Evolutionary conservation across 2,797 vertebrate genomes (phyloP).

Genomic region (Cottoperca gobio): DNA sequence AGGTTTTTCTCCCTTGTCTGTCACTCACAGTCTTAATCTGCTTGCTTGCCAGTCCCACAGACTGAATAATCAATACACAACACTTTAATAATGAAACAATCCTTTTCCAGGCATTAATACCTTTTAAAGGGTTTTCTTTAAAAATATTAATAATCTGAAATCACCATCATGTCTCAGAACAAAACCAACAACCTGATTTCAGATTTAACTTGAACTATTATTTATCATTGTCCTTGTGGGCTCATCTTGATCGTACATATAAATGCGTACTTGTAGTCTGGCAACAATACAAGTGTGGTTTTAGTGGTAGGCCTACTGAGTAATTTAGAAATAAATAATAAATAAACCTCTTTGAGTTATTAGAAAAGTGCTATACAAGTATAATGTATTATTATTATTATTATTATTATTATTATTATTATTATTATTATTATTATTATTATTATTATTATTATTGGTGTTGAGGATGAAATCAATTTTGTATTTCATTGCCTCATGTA

Average conservation of each 20-base stretch:
- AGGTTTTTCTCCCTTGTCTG: constrained; percentile 39
- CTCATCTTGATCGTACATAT: too few species aligned
- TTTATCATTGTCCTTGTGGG: background rate
- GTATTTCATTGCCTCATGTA: too few species aligned
- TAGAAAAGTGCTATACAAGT: too few species aligned
- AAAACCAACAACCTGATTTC: background rate
- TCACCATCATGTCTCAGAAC: background rate
- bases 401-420: too few species aligned
- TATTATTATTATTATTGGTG: too few species aligned
- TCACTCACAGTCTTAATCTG: constrained; percentile 57
- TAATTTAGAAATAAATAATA: background rate
- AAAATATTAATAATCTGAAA: constrained; percentile 38
- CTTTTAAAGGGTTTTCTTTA: constrained; percentile 40
- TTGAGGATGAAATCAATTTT: too few species aligned
- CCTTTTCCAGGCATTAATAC: constrained; percentile 21
- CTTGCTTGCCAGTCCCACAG: constrained; percentile 24
- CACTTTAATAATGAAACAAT: constrained; percentile 61
- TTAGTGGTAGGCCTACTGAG: background rate
- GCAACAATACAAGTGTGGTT: background rate
- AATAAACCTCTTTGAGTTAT: too few species aligned
- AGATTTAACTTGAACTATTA: background rate
- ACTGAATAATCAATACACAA: constrained; percentile 60
- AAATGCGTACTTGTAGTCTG: too few species aligned
- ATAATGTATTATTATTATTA: too few species aligned
- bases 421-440: too few species aligned